Evolutionary conservation across 2,888 invertebrate species (phyloP), one percentile per base, ranked within the genome.

Genomic region (Calliphora vomitoria): DNA sequence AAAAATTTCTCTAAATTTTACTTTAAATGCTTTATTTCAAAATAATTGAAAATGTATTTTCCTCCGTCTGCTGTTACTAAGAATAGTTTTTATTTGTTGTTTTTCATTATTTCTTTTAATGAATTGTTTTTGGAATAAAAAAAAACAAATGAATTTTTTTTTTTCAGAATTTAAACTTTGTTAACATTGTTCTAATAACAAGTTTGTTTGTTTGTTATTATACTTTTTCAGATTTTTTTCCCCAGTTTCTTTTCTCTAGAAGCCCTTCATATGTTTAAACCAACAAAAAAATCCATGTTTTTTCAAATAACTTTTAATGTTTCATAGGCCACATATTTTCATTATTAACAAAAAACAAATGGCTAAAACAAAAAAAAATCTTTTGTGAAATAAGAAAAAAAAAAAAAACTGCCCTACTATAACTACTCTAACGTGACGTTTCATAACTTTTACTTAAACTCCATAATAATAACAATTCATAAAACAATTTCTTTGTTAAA

Each of bases 261-360:
- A 87, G 87, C 87, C 82, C 60, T 87, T 85, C 35, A 85, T 79
- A 71, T 85, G 82, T 69, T 80, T 62, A 60, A 58, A 78, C 20
- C 25, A 71, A 72, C 25, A 79, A 58, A 20, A 50, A 20, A 13
- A 10, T 74, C 5, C 5, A 4, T 6, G 6, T 35, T 62, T 81
- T 82, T 78, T 66, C 18, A 81, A 84, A 84, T 60, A 60, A 84
- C 66, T 81, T 84, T 81, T 72, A 78, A 86, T 60, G 82, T 86
- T 86, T 75, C 79, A 75, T 83, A 74, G 53, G 64, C 69, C 80
- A 58, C 69, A 74, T 72, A 64, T 72, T 71, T 80, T 66, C 44
- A 41, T 81, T 81, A 81, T 47, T 44, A 55, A n/a, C 0, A 20
- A 35, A 20, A 53, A 55, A 55, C 35, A 53, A 15, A 20, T 15